A percentile compares a stretch with the other conserved stretches of the same genome.
These are phyloP conservation scores for Poeciliopsis presidionis DNA, from an alignment of 2,797 vertebrate genomes.

Conservation along the genomic window DNA sequence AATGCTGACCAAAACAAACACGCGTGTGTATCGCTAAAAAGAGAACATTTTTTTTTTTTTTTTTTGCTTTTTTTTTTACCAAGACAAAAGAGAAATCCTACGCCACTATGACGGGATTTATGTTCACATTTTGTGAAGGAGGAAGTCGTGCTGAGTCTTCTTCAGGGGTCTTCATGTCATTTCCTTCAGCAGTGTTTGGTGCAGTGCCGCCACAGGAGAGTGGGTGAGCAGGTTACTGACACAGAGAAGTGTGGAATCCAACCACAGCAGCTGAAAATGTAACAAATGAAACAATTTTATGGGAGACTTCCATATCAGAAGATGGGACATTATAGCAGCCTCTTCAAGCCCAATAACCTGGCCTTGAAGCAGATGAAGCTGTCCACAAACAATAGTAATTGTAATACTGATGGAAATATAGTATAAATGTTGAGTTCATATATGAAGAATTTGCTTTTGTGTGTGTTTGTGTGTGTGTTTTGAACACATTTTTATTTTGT, in stretches of 20 bases:
- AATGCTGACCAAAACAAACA: too few species aligned
- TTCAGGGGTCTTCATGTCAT: neutral
- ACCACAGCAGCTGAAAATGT: neutral
- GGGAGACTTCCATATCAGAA: neutral
- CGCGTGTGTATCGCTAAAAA: too few species aligned
- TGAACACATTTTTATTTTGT: conserved; percentile 40
- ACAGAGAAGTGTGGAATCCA: neutral
- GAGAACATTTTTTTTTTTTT: too few species aligned
- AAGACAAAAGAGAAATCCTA: too few species aligned
- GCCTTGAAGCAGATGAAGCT: neutral
- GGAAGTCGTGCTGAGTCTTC: neutral
- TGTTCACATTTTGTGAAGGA: neutral
- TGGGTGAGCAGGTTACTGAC: neutral
- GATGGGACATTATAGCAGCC: neutral
- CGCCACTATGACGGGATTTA: neutral
- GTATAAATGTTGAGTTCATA: neutral
- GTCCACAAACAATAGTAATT: neutral
- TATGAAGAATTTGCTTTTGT: neutral
- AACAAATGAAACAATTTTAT: too few species aligned
- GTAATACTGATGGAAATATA: neutral
- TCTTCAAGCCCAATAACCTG: neutral
- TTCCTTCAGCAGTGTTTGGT: neutral
- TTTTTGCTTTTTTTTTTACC: too few species aligned
- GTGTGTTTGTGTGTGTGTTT: neutral
- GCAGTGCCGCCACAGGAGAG: neutral